phyloP scores from a whole-genome alignment of 1,140 invertebrate species.

The Helicoverpa armigera region DNA sequence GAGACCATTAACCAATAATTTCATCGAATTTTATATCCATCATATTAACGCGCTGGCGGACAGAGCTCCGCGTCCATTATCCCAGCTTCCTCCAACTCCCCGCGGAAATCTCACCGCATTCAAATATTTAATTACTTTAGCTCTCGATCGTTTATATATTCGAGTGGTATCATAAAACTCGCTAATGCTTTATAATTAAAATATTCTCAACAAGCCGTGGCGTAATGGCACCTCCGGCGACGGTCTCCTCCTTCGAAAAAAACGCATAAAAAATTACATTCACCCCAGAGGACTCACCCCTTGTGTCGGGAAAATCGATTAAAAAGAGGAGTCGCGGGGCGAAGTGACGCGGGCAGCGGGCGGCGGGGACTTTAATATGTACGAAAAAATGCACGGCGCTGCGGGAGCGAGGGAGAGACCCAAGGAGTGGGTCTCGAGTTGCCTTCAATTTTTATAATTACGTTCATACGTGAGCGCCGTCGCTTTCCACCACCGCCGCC shows the following conservation, averaged over 20 bases:
- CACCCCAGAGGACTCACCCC: slow-evolving; percentile 86
- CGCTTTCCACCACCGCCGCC: slow-evolving; percentile 57
- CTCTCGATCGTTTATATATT: slow-evolving; percentile 86
- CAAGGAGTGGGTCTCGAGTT: slow-evolving; percentile 75
- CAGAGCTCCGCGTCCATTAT: slow-evolving; percentile 74
- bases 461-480: slow-evolving; percentile 84
- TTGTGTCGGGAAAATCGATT: slow-evolving; percentile 86
- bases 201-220: slow-evolving; percentile 87
- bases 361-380: slow-evolving; percentile 84
- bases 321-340: slow-evolving; percentile 85
- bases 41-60: slow-evolving; percentile 75
- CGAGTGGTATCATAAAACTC: slow-evolving; percentile 86
- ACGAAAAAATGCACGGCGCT: slow-evolving; percentile 86
- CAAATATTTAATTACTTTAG: slow-evolving; percentile 86
- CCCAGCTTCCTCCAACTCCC: slow-evolving; percentile 75
- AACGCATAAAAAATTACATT: slow-evolving; percentile 88
- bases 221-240: slow-evolving; percentile 86
- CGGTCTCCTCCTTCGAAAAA: slow-evolving; percentile 83
- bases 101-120: slow-evolving; percentile 85
- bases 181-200: slow-evolving; percentile 87
- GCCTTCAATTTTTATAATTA: slow-evolving; percentile 87
- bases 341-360: slow-evolving; percentile 66
- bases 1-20: slow-evolving; percentile 84
- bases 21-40: slow-evolving; percentile 85
- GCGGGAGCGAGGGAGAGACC: slow-evolving; percentile 81